Evolutionary conservation across 2,113 vertebrate genomes (phyloP).

Genomic region (Struthio camelus): DNA sequence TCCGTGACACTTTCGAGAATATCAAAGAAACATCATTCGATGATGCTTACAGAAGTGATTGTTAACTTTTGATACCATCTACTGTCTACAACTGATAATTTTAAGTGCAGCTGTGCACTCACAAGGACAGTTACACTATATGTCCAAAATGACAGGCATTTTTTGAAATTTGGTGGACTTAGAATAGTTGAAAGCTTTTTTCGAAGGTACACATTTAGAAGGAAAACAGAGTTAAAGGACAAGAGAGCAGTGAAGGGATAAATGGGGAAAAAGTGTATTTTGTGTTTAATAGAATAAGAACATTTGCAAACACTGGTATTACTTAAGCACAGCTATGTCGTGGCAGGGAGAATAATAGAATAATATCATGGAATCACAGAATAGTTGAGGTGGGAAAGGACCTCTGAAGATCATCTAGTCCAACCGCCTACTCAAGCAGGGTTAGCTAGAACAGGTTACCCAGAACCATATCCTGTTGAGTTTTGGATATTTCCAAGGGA

Average conservation of each 20-base stretch:
- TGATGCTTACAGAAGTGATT: neutral
- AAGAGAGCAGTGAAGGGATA: neutral
- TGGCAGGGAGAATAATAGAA: neutral
- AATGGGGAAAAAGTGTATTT: neutral
- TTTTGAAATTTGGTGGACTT: neutral
- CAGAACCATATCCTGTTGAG: too few relatives aligned
- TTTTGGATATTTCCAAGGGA: too few relatives aligned
- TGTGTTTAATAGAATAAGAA: neutral
- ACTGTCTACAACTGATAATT: neutral
- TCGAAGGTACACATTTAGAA: neutral
- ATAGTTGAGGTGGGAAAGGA: too few relatives aligned
- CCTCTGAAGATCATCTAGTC: too few relatives aligned
- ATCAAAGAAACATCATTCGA: neutral
- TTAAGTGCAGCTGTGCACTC: neutral
- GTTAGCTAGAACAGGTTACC: too few relatives aligned
- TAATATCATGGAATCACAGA: too few relatives aligned
- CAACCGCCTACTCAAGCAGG: too few relatives aligned
- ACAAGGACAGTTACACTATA: neutral
- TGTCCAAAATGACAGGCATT: neutral
- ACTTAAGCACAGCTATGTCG: neutral
- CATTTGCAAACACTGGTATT: neutral
- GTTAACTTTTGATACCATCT: neutral
- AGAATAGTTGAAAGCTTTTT: neutral
- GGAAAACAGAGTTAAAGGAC: neutral
- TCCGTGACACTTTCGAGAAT: neutral